Evolutionary conservation across 2,113 vertebrate species (phyloP).

Genomic region (Trematomus loennbergii): DNA sequence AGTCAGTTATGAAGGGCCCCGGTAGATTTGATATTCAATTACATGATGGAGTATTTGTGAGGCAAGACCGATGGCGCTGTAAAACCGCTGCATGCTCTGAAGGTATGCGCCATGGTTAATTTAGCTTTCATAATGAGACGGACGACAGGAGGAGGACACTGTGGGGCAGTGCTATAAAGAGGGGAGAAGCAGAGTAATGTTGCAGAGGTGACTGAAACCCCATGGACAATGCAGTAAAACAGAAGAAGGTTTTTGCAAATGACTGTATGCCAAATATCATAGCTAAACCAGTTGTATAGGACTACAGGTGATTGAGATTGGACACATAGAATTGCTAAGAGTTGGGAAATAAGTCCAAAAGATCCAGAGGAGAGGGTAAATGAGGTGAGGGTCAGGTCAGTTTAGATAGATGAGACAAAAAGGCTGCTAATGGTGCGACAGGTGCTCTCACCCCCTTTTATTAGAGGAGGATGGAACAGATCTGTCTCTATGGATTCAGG

Average conservation of each 20-base stretch:
- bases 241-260: neutral
- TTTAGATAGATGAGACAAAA: constrained; percentile 4
- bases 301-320: neutral
- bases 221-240: neutral
- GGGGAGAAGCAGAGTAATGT: constrained; percentile 34
- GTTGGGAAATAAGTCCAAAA: neutral
- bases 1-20: constrained; percentile 44
- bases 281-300: neutral
- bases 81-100: constrained; percentile 56
- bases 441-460: neutral
- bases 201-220: constrained; percentile 19
- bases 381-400: constrained; percentile 23
- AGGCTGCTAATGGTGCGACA: neutral
- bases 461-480: constrained; percentile 4
- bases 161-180: constrained; percentile 19
- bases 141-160: constrained; percentile 38
- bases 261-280: neutral
- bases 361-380: neutral
- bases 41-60: constrained; percentile 64
- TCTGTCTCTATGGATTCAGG: constrained; percentile 2
- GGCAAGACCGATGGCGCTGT: constrained; percentile 66
- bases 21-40: constrained; percentile 69
- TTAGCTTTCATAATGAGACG: constrained; percentile 67
- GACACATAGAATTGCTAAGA: too few relatives aligned
- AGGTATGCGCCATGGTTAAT: constrained; percentile 69